These are phyloP conservation scores for Triplophysa bombifrons DNA, from an alignment of 2,797 vertebrate species.

Conservation along the genomic window DNA sequence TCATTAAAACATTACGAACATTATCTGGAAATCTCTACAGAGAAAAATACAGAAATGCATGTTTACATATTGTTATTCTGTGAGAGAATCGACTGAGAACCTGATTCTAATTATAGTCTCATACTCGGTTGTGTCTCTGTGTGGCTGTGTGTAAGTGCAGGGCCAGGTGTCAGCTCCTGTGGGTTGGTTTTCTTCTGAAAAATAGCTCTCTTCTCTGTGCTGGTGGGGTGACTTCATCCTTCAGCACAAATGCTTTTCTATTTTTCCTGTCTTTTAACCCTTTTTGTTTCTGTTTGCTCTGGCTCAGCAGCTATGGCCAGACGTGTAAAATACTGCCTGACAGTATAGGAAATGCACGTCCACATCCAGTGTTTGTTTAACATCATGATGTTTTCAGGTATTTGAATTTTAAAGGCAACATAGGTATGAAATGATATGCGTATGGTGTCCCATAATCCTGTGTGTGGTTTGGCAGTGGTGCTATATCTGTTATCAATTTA, in stretches of 20 bases:
- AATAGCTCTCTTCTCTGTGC: constrained; percentile 24
- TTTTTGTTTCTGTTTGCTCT: constrained; percentile 17
- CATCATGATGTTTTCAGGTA: neutral
- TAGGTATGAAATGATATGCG: neutral
- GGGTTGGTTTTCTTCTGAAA: constrained; percentile 18
- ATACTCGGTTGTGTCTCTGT: neutral
- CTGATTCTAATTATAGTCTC: constrained; percentile 28
- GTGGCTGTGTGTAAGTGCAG: neutral
- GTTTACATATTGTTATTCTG: constrained; percentile 2
- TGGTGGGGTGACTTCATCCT: neutral
- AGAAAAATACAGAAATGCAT: neutral
- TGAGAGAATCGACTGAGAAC: neutral
- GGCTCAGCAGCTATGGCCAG: neutral
- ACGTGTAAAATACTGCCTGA: neutral
- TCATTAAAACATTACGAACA: neutral
- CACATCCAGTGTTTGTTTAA: neutral
- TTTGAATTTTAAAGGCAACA: neutral
- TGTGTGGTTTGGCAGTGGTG: too few relatives aligned
- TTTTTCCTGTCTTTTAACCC: constrained; percentile 16
- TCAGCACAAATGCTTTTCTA: constrained; percentile 15
- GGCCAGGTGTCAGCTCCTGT: constrained; percentile 23
- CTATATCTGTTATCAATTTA: too few relatives aligned
- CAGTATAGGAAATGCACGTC: neutral
- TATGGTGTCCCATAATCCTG: neutral
- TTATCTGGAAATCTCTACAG: constrained; percentile 7